A percentile compares a stretch with the other conserved stretches of the same genome.
Evolutionary conservation across 1,140 invertebrate genomes (phyloP).

Genomic region (Drosophila orena): DNA sequence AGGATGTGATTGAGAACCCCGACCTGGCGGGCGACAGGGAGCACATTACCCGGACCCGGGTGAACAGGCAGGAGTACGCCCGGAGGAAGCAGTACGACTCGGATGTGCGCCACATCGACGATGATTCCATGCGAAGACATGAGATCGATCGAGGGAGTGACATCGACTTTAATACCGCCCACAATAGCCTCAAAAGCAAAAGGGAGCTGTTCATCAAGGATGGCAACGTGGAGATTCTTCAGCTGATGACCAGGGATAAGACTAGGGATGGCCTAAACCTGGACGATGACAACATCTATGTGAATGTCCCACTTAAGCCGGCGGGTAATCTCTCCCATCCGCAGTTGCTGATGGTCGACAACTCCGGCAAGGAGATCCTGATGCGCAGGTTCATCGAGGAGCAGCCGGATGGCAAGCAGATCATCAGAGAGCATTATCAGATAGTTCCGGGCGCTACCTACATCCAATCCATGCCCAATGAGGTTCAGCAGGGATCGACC

Average conservation of each 20-base stretch:
- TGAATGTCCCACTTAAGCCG: slow-evolving; percentile 86
- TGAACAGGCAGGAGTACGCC: slow-evolving; percentile 82
- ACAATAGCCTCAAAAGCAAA: slow-evolving; percentile 82
- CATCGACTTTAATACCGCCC: slow-evolving; percentile 85
- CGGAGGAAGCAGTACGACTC: slow-evolving; percentile 88
- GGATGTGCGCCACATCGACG: slow-evolving; percentile 87
- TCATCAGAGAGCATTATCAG: slow-evolving; percentile 86
- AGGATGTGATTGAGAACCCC: slow-evolving; percentile 86
- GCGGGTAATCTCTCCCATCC: slow-evolving; percentile 87
- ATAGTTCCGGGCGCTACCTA: slow-evolving; percentile 84
- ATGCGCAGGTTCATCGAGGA: slow-evolving; percentile 93
- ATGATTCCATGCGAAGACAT: slow-evolving; percentile 90
- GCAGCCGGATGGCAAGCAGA: slow-evolving; percentile 87
- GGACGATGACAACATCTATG: slow-evolving; percentile 87
- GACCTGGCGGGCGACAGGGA: slow-evolving; percentile 84
- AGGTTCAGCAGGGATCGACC: slow-evolving; percentile 76
- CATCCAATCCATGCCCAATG: slow-evolving; percentile 79
- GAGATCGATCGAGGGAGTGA: slow-evolving; percentile 92
- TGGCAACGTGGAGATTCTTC: slow-evolving; percentile 92
- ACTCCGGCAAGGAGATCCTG: slow-evolving; percentile 91
- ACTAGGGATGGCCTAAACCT: slow-evolving; percentile 47
- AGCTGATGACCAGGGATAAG: slow-evolving; percentile 90
- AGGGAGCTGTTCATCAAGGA: slow-evolving; percentile 92
- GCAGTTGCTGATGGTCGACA: slow-evolving; percentile 87
- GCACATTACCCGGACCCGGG: slow-evolving; percentile 79